A percentile compares a stretch with the other conserved stretches of the same genome.
Evolutionary conservation across 1,140 invertebrate genomes (phyloP).

Genomic region (Cotesia chilonis): DNA sequence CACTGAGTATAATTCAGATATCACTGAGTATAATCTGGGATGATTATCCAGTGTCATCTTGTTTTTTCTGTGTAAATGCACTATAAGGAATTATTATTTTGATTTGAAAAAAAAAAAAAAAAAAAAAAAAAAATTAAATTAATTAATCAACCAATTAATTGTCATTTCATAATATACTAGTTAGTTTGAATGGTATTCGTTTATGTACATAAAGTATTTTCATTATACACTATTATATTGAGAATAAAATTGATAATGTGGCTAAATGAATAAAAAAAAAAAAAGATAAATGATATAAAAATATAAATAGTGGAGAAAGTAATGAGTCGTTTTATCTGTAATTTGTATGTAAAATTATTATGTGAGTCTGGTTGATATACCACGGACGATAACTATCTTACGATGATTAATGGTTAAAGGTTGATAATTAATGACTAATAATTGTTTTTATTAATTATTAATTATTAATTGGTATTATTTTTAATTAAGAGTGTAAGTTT

Average conservation of each 20-base stretch:
- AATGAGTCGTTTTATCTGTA: slow-evolving; percentile 5
- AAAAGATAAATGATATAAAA: slow-evolving; percentile 3
- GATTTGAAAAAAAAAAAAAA: background rate
- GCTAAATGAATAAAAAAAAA: slow-evolving; percentile 24
- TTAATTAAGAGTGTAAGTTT: slow-evolving; percentile 14
- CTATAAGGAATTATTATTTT: too few relatives aligned
- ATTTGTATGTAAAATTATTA: slow-evolving; percentile 5
- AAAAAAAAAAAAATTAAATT: slow-evolving; percentile 16
- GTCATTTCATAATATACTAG: background rate
- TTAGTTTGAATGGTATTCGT: slow-evolving; percentile 26
- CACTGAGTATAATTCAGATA: too few relatives aligned
- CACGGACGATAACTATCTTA: background rate
- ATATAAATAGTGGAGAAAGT: slow-evolving; percentile 3
- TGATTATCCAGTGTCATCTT: too few relatives aligned
- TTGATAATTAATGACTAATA: slow-evolving; percentile 13
- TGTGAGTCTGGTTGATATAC: slow-evolving; percentile 1
- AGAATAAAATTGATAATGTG: slow-evolving; percentile 8
- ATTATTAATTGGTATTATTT: slow-evolving; percentile 13
- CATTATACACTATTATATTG: slow-evolving; percentile 5
- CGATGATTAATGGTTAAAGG: slow-evolving; percentile 6
- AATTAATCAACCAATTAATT: slow-evolving; percentile 5
- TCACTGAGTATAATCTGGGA: too few relatives aligned
- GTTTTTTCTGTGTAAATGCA: too few relatives aligned
- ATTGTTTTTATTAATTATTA: slow-evolving; percentile 28
- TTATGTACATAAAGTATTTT: slow-evolving; percentile 37